A percentile compares a stretch with the other conserved stretches of the same genome.
These are phyloP conservation scores for Caenorhabditis virilis DNA, from an alignment of 2,888 invertebrate species.

Conservation along the genomic window DNA sequence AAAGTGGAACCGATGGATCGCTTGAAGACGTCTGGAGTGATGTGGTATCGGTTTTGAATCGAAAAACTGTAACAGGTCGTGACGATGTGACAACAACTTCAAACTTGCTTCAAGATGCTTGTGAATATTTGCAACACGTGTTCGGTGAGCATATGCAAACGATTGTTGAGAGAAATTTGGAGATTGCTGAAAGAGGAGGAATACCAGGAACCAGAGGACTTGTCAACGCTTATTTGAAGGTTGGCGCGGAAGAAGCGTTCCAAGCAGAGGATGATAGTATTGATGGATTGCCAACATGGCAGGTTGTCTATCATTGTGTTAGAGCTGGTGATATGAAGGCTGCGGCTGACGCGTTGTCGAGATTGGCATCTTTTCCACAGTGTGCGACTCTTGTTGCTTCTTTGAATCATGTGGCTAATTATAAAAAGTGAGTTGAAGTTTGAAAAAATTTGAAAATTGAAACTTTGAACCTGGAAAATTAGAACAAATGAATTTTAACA, in stretches of 20 bases:
- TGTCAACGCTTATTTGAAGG: constrained; percentile 63
- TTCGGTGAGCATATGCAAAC: constrained; percentile 59
- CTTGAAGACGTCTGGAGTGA: constrained; percentile 43
- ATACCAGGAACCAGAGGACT: constrained; percentile 59
- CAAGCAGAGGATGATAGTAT: constrained; percentile 45
- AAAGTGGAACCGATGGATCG: constrained; percentile 41
- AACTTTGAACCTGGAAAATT: neutral
- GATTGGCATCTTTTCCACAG: constrained; percentile 45
- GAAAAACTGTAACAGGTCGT: constrained; percentile 25
- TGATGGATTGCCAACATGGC: constrained; percentile 47
- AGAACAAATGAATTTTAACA: neutral
- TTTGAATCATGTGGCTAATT: constrained; percentile 43
- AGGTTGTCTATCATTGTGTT: constrained; percentile 49
- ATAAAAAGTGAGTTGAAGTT: constrained; percentile 17
- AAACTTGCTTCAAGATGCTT: constrained; percentile 45
- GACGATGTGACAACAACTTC: constrained; percentile 42
- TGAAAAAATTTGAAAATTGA: neutral
- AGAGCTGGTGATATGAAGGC: constrained; percentile 50
- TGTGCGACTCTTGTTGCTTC: constrained; percentile 49
- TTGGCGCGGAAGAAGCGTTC: constrained; percentile 22
- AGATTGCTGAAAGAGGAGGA: constrained; percentile 62
- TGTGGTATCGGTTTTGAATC: constrained; percentile 32
- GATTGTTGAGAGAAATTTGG: constrained; percentile 56
- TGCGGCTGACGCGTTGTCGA: constrained; percentile 31
- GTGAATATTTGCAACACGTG: constrained; percentile 52